Conservation (phyloP, 1,140 invertebrate species). For the Calosoma granatense region DNA sequence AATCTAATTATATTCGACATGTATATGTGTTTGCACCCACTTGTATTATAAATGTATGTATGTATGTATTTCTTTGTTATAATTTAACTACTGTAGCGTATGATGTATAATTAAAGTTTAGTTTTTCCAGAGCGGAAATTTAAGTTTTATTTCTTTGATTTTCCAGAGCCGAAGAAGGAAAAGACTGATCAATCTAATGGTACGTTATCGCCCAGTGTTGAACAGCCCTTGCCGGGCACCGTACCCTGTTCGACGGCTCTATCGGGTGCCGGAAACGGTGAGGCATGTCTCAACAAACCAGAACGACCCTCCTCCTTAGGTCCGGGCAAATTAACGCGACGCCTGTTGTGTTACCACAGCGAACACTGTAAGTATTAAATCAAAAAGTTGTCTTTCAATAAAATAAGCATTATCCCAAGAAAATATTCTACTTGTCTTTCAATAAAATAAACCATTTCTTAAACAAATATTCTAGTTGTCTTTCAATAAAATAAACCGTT, state of each 20-base stretch:
- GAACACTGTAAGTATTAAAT: conserved; percentile 55
- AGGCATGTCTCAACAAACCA: conserved; percentile 41
- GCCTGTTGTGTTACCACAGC: conserved; percentile 60
- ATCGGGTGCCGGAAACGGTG: conserved; percentile 31
- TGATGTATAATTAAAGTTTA: no score
- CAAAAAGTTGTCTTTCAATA: no score
- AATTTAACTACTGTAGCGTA: no score
- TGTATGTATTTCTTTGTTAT: no score
- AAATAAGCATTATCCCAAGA: no score
- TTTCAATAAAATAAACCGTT: not conserved
- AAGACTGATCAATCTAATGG: conserved; percentile 74
- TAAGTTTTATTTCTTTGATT: conserved; percentile 16
- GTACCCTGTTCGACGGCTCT: conserved; percentile 30
- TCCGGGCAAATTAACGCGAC: conserved; percentile 57
- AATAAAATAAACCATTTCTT: no score
- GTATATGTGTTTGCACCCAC: no score
- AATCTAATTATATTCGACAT: no score
- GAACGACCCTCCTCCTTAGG: conserved; percentile 65
- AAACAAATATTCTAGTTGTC: no score
- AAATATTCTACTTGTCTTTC: no score
- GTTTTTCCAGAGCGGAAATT: no score
- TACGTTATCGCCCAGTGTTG: conserved; percentile 47
- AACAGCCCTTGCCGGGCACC: conserved; percentile 40
- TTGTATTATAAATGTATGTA: no score
- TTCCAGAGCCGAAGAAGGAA: conserved; percentile 81